Conservation (phyloP, 2,797 vertebrate species). For the Vultur gryphus region DNA sequence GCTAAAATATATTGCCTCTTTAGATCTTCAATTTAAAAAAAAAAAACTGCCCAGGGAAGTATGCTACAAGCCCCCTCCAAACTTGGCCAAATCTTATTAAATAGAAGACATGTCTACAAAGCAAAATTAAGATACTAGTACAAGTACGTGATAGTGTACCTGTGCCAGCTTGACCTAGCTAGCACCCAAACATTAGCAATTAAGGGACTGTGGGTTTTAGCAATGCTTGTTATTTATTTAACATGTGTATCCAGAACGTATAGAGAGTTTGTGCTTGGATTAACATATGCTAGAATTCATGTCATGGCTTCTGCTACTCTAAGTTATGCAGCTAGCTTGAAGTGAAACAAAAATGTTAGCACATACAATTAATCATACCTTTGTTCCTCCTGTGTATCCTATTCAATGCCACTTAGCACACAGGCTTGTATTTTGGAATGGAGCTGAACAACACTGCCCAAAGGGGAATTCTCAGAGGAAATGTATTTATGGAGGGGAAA, state of each 20-base stretch:
- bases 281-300: not conserved
- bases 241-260: not conserved
- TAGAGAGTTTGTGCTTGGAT: not conserved
- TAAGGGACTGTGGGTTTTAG: not conserved
- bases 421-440: not conserved
- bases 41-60: not conserved
- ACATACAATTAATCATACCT: constrained; percentile 24
- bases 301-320: not conserved
- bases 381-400: not conserved
- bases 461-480: not conserved
- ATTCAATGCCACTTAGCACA: not conserved
- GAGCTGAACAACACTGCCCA: not conserved
- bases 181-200: not conserved
- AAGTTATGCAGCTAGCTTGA: not conserved
- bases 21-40: constrained; percentile 4
- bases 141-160: not conserved
- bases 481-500: not conserved
- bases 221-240: not conserved
- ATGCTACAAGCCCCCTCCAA: not conserved
- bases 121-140: not conserved
- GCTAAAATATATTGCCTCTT: not conserved
- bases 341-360: not conserved
- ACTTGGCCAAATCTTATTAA: not conserved
- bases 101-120: not conserved
- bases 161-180: not conserved